Conservation (phyloP, 2,113 vertebrate species). For the Anolis sagrei region DNA sequence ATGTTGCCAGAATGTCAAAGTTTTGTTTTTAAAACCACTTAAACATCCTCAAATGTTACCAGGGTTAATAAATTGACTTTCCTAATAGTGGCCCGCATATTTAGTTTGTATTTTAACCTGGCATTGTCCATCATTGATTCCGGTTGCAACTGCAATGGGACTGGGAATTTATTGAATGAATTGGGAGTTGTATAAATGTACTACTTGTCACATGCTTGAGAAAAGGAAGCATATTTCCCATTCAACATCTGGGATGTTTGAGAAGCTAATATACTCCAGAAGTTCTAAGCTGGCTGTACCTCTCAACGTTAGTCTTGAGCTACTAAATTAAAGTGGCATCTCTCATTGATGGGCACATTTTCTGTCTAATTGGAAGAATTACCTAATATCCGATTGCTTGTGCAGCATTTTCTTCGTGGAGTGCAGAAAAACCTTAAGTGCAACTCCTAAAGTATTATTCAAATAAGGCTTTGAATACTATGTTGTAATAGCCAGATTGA, state of each 20-base stretch:
- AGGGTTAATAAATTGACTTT: background rate
- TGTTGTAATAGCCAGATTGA: constrained; percentile 60
- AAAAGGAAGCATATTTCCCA: constrained; percentile 67
- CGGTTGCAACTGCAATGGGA: background rate
- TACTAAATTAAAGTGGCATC: constrained; percentile 51
- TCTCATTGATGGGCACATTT: constrained; percentile 37
- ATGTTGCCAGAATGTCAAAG: no score
- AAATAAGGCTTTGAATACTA: constrained; percentile 37
- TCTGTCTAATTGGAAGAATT: constrained; percentile 11
- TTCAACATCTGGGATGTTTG: constrained; percentile 57
- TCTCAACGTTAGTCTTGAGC: constrained; percentile 33
- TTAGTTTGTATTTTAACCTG: background rate
- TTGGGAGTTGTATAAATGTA: constrained; percentile 64
- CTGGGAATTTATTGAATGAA: constrained; percentile 27
- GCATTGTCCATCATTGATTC: background rate
- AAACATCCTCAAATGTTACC: background rate
- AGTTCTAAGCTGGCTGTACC: constrained; percentile 36
- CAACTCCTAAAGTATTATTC: constrained; percentile 13
- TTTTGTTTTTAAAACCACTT: no score
- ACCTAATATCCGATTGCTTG: constrained; percentile 34
- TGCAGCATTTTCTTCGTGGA: background rate
- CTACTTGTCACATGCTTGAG: constrained; percentile 68
- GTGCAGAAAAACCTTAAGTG: constrained; percentile 20
- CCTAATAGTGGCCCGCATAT: background rate
- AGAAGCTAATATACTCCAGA: constrained; percentile 55